Evolutionary conservation across 2,797 vertebrate genomes (phyloP).

Genomic region (Mionectes olivaceus): DNA sequence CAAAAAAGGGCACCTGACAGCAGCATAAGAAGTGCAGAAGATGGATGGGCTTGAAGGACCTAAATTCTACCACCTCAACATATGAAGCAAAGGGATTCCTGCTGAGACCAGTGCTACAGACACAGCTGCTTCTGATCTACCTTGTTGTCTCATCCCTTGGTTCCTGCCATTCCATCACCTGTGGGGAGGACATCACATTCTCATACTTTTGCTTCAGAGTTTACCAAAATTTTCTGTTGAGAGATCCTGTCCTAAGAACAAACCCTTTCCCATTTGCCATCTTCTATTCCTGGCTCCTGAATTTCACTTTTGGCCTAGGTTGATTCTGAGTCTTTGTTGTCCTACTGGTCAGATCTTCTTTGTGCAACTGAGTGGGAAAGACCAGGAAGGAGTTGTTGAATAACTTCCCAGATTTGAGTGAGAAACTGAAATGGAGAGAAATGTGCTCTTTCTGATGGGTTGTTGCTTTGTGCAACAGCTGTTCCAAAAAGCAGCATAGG

Average conservation of each 20-base stretch:
- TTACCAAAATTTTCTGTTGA: neutral
- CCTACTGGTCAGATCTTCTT: neutral
- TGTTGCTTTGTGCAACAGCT: neutral
- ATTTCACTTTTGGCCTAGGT: neutral
- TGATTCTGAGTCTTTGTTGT: neutral
- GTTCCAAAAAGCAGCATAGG: neutral
- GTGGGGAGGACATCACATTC: neutral
- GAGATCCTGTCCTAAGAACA: neutral
- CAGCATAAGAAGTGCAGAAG: neutral
- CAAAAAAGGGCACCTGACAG: neutral
- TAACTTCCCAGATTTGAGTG: neutral
- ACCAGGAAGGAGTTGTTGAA: neutral
- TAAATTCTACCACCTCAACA: fast-evolving
- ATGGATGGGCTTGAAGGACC: neutral
- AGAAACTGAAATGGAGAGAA: neutral
- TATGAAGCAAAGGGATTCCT: fast-evolving
- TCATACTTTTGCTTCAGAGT: neutral
- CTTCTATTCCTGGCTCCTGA: neutral
- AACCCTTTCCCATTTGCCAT: neutral
- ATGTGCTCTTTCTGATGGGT: neutral
- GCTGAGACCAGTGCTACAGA: neutral
- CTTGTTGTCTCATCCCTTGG: neutral
- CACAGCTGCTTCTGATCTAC: neutral
- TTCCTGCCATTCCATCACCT: neutral
- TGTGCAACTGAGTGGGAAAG: neutral